phyloP scores from a whole-genome alignment of 2,113 vertebrate species.

The Poicephalus gulielmi region DNA sequence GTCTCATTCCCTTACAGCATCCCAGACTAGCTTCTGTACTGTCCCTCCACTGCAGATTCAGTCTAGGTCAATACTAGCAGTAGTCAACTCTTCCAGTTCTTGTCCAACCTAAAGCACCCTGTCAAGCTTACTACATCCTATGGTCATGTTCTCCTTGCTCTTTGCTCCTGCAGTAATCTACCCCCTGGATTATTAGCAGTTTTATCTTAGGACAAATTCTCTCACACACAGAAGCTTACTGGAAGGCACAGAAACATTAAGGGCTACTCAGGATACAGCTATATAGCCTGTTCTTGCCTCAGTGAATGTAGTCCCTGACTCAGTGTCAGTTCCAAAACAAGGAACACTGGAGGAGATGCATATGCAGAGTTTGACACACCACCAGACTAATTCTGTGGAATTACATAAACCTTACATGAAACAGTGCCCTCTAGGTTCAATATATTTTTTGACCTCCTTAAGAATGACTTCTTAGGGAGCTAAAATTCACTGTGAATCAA shows the following conservation, averaged over 20 bases:
- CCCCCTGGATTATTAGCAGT: background rate
- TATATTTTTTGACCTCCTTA: background rate
- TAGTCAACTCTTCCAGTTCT: background rate
- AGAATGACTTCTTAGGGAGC: background rate
- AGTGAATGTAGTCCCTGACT: background rate
- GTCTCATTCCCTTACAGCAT: background rate
- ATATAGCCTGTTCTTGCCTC: background rate
- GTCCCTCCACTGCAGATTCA: background rate
- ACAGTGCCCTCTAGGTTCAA: background rate
- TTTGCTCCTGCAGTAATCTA: background rate
- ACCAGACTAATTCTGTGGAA: background rate
- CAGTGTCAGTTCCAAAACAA: background rate
- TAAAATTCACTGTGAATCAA: background rate
- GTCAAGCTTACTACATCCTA: background rate
- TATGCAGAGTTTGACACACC: background rate
- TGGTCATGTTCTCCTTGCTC: background rate
- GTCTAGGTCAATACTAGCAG: background rate
- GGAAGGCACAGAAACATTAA: background rate
- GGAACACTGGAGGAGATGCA: background rate
- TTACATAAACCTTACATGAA: background rate
- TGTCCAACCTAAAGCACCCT: background rate
- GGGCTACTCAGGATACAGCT: background rate
- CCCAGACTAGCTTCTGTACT: background rate
- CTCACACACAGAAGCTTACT: background rate
- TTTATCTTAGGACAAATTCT: background rate